Percentiles rank a stretch among this genome's conserved stretches.
Evolutionary conservation across 53 echinoderm and acorn worm genomes (phyloP).

Genomic region (Holothuria scabra): DNA sequence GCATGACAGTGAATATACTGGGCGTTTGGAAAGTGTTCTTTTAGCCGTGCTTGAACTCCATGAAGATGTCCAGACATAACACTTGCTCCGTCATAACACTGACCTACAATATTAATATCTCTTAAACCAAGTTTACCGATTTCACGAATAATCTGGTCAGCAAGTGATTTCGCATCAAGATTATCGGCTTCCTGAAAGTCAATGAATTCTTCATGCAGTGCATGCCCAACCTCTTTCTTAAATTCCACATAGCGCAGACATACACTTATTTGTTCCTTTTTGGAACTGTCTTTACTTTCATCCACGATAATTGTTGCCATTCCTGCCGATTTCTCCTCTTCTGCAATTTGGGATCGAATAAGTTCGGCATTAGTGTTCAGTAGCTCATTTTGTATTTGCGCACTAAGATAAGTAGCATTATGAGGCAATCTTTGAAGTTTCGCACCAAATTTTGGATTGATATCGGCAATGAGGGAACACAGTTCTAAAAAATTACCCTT

Average conservation of each 20-base stretch:
- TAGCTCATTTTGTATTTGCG: constrained; percentile 25
- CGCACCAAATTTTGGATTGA: neutral
- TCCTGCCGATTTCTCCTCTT: neutral
- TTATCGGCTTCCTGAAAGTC: constrained; percentile 44
- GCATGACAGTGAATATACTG: constrained; percentile 10
- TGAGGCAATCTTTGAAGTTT: constrained; percentile 3
- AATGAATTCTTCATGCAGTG: constrained; percentile 38
- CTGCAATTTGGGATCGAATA: constrained; percentile 5
- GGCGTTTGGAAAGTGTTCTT: constrained; percentile 15
- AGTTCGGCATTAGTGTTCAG: constrained; percentile 2
- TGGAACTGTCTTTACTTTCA: constrained; percentile 5
- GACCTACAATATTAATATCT: constrained; percentile 30
- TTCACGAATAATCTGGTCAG: constrained; percentile 15
- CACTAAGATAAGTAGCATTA: constrained; percentile 15
- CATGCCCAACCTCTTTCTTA: neutral
- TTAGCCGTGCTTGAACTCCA: constrained; percentile 31
- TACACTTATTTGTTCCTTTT: constrained; percentile 36
- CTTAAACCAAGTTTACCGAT: neutral
- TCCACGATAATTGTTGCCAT: constrained; percentile 23
- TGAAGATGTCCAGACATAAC: constrained; percentile 40
- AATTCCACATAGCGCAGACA: constrained; percentile 37
- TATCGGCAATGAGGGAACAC: constrained; percentile 8
- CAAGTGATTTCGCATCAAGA: constrained; percentile 32
- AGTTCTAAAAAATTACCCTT: constrained; percentile 16
- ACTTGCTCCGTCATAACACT: constrained; percentile 41